Evolutionary conservation across 2,113 vertebrate species (phyloP).

Genomic region (Apodemus speciosus): DNA sequence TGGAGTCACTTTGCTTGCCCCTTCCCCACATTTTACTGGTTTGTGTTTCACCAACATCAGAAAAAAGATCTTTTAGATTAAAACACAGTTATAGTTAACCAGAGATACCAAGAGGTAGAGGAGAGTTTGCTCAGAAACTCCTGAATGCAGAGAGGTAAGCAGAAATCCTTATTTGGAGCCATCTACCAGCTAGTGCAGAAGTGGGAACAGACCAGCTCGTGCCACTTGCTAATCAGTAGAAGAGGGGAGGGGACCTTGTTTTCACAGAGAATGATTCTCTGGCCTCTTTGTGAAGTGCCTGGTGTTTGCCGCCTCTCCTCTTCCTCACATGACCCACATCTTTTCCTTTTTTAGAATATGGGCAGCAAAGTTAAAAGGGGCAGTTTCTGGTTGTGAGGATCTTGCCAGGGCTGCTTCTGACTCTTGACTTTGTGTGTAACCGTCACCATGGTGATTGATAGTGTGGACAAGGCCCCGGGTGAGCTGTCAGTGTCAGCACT

Average conservation of each 20-base stretch:
- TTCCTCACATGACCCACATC: neutral
- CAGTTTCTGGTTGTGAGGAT: neutral
- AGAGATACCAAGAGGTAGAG: neutral
- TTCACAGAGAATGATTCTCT: neutral
- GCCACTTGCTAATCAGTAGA: neutral
- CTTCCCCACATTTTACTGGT: neutral
- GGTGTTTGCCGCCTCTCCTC: neutral
- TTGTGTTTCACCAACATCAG: neutral
- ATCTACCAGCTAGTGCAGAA: slow-evolving; percentile 14
- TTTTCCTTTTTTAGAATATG: slow-evolving; percentile 15
- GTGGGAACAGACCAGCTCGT: neutral
- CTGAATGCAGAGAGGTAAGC: neutral
- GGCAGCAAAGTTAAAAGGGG: neutral
- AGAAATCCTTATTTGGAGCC: slow-evolving; percentile 25
- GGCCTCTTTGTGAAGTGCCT: neutral
- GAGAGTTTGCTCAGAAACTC: neutral
- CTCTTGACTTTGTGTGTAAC: slow-evolving; percentile 23
- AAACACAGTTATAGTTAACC: neutral
- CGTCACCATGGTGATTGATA: neutral
- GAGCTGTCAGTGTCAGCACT: neutral
- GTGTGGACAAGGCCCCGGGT: neutral
- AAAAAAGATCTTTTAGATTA: neutral
- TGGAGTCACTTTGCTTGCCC: neutral
- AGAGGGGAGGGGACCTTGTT: neutral
- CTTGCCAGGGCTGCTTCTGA: slow-evolving; percentile 21